Conservation (phyloP, 23 tunicate genomes). For the Clavelina lepadiformis region DNA sequence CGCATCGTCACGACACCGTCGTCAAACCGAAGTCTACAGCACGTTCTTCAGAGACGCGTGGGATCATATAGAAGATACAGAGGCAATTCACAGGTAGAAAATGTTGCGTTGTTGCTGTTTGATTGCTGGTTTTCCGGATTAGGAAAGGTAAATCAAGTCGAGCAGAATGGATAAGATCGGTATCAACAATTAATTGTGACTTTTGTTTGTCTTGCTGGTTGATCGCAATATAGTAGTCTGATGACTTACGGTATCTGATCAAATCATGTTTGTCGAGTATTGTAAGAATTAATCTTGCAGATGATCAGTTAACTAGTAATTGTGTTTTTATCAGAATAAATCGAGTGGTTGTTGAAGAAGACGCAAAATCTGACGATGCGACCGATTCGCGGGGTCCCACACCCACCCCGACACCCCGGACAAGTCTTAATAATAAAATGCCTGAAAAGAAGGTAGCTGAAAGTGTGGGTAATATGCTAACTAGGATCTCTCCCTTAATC, state of each 20-base stretch:
- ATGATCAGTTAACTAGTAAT: neutral
- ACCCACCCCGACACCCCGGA: too few relatives aligned
- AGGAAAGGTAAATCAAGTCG: slow-evolving; percentile 6
- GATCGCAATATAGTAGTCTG: neutral
- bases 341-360: slow-evolving; percentile 55
- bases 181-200: neutral
- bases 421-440: too few relatives aligned
- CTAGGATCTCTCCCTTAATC: too few relatives aligned
- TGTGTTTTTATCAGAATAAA: slow-evolving; percentile 32
- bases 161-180: neutral
- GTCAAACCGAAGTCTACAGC: slow-evolving; percentile 75
- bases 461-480: too few relatives aligned
- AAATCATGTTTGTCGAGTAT: neutral
- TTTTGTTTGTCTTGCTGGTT: neutral
- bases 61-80: slow-evolving; percentile 83
- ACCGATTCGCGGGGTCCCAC: too few relatives aligned
- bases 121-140: neutral
- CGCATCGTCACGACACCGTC: slow-evolving; percentile 61
- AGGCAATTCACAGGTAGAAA: slow-evolving; percentile 75
- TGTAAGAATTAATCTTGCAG: neutral
- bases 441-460: too few relatives aligned
- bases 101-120: neutral
- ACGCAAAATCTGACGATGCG: too few relatives aligned
- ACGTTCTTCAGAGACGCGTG: slow-evolving; percentile 93
- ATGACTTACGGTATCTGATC: neutral